Percentiles rank a stretch among this genome's conserved stretches.
phyloP scores from a whole-genome alignment of 1,140 invertebrate species.

The Condylostylus longicornis region DNA sequence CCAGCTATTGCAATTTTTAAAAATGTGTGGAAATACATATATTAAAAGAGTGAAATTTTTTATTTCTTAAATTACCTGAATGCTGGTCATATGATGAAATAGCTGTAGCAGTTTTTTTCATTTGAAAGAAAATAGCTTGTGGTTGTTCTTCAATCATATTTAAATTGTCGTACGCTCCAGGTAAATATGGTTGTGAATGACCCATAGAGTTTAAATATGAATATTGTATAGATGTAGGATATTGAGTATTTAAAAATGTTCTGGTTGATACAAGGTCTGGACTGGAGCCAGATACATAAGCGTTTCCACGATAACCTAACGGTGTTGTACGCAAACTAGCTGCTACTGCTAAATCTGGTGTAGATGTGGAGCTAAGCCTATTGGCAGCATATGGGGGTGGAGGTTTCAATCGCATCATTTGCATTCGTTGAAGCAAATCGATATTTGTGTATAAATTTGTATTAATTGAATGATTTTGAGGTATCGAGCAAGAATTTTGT shows the following conservation, averaged over 20 bases:
- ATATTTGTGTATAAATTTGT: constrained; percentile 2
- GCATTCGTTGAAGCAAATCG: constrained; percentile 35
- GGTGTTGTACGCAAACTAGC: constrained; percentile 36
- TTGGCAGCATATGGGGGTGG: constrained; percentile 67
- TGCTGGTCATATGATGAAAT: constrained; percentile 19
- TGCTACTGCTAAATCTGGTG: constrained; percentile 60
- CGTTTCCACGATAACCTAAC: constrained; percentile 36
- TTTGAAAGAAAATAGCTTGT: constrained; percentile 34
- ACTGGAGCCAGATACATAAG: constrained; percentile 54
- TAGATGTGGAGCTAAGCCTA: constrained; percentile 57
- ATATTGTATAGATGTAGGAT: constrained; percentile 23
- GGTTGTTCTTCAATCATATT: constrained; percentile 34
- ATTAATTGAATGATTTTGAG: constrained; percentile 18
- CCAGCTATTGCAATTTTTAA: constrained; percentile 17
- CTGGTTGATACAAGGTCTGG: constrained; percentile 59
- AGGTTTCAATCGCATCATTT: constrained; percentile 58
- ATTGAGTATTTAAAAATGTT: constrained; percentile 40
- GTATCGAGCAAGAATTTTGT: constrained; percentile 33
- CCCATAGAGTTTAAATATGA: constrained; percentile 31
- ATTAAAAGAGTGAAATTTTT: constrained; percentile 2
- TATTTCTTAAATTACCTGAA: constrained; percentile 14
- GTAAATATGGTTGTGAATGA: constrained; percentile 36
- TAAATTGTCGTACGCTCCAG: constrained; percentile 55
- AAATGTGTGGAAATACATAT: constrained; percentile 5
- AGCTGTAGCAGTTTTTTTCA: constrained; percentile 25